These are phyloP conservation scores for Caenorhabditis sinica DNA, from an alignment of 2,888 invertebrate species.

Conservation along the genomic window DNA sequence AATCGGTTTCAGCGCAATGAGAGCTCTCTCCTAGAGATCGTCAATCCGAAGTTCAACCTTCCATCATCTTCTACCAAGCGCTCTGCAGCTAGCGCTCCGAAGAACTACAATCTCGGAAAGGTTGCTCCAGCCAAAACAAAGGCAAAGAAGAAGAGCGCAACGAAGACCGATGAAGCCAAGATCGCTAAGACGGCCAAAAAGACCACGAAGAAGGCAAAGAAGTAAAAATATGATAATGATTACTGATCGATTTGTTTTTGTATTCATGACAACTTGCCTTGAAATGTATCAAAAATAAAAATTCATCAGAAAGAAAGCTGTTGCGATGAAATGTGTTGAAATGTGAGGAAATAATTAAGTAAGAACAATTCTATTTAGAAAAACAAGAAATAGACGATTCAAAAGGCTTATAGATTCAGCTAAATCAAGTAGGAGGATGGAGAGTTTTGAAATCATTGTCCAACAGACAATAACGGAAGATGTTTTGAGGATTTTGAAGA, in stretches of 20 bases:
- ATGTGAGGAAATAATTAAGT: too few relatives aligned
- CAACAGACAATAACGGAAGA: too few relatives aligned
- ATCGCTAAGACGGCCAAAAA: not conserved
- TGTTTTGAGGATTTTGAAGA: too few relatives aligned
- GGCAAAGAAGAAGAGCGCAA: not conserved
- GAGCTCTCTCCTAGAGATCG: constrained; percentile 1
- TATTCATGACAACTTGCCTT: not conserved
- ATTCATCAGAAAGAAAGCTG: too few relatives aligned
- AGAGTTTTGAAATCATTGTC: too few relatives aligned
- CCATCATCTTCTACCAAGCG: not conserved
- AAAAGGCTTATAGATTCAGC: too few relatives aligned
- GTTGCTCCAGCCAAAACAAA: not conserved
- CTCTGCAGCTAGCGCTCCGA: not conserved
- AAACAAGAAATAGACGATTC: too few relatives aligned
- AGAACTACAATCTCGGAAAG: not conserved
- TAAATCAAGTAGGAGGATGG: too few relatives aligned
- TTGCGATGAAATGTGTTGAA: too few relatives aligned
- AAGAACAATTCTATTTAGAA: too few relatives aligned
- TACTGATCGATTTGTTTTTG: not conserved
- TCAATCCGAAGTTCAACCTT: not conserved
- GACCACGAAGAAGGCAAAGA: not conserved
- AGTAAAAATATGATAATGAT: not conserved
- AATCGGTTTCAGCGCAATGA: constrained; percentile 11
- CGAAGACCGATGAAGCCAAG: not conserved
- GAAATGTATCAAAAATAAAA: not conserved